Percentiles rank a stretch among this genome's conserved stretches.
phyloP scores from a whole-genome alignment of 2,113 vertebrate species.

The Thunnus maccoyii region DNA sequence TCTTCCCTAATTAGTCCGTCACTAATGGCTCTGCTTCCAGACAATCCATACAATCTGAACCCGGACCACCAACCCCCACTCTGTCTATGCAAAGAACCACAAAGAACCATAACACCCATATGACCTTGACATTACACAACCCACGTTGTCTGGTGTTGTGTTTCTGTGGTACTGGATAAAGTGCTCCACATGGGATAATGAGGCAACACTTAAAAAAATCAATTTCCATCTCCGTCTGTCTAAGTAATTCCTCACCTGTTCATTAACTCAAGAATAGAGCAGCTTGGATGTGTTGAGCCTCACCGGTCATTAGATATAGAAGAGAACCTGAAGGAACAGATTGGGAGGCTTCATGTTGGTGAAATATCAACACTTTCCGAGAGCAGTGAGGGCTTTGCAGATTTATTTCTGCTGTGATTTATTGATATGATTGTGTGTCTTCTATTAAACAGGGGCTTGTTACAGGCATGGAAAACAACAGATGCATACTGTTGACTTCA shows the following conservation, averaged over 20 bases:
- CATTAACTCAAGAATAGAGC: constrained; percentile 68
- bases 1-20: constrained; percentile 80
- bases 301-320: constrained; percentile 53
- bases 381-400: constrained; percentile 29
- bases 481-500: constrained; percentile 15
- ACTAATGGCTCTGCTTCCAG: constrained; percentile 76
- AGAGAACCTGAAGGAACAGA: constrained; percentile 38
- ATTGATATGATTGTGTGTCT: constrained; percentile 33
- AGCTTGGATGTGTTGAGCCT: constrained; percentile 52
- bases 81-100: constrained; percentile 44
- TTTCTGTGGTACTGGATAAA: constrained; percentile 72
- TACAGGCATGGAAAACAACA: constrained; percentile 25
- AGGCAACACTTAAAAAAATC: constrained; percentile 81
- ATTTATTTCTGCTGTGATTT: constrained; percentile 40
- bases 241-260: constrained; percentile 77
- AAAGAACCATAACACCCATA: constrained; percentile 49
- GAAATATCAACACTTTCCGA: constrained; percentile 68
- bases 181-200: constrained; percentile 74
- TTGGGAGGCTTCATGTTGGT: constrained; percentile 16
- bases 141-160: constrained; percentile 65
- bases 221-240: constrained; percentile 74
- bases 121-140: constrained; percentile 76
- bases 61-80: constrained; percentile 32
- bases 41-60: constrained; percentile 76
- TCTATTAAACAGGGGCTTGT: constrained; percentile 8